Evolutionary conservation across 2,113 vertebrate genomes (phyloP).

Genomic region (Hepsetus odoe): DNA sequence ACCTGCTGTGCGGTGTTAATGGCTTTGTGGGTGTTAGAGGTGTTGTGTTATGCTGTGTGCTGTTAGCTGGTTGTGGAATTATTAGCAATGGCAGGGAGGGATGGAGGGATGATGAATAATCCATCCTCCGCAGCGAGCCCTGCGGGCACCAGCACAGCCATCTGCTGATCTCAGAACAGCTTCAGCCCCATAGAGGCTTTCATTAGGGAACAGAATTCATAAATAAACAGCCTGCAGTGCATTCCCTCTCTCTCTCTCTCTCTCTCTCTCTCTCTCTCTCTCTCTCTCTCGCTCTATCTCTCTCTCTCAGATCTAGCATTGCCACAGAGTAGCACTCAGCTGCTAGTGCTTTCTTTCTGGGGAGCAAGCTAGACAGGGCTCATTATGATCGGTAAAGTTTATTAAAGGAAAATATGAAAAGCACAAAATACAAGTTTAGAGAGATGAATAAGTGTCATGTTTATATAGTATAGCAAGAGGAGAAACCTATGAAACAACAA

Average conservation of each 20-base stretch:
- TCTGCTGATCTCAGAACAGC: slow-evolving; percentile 46
- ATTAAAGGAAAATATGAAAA: neutral
- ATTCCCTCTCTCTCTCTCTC: neutral
- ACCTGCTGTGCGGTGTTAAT: slow-evolving; percentile 17
- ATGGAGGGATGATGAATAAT: slow-evolving; percentile 45
- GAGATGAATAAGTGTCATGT: neutral
- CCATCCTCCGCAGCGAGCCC: slow-evolving; percentile 33
- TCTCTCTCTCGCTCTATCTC: neutral
- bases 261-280: slow-evolving; percentile 12
- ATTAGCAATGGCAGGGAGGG: slow-evolving; percentile 34
- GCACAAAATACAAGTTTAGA: neutral
- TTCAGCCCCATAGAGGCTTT: slow-evolving; percentile 32
- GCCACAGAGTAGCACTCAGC: neutral
- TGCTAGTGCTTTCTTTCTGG: neutral
- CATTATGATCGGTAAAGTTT: neutral
- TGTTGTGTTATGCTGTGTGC: slow-evolving; percentile 26
- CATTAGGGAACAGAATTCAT: slow-evolving; percentile 39
- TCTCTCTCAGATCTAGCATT: neutral
- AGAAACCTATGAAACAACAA: neutral
- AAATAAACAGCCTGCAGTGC: slow-evolving; percentile 33
- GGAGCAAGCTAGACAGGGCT: neutral
- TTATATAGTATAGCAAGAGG: neutral
- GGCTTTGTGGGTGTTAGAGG: slow-evolving; percentile 9
- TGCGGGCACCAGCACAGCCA: slow-evolving; percentile 33
- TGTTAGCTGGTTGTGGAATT: slow-evolving; percentile 36